phyloP scores from a whole-genome alignment of 23 tunicate genomes.

The Trididemnum nubilum region DNA sequence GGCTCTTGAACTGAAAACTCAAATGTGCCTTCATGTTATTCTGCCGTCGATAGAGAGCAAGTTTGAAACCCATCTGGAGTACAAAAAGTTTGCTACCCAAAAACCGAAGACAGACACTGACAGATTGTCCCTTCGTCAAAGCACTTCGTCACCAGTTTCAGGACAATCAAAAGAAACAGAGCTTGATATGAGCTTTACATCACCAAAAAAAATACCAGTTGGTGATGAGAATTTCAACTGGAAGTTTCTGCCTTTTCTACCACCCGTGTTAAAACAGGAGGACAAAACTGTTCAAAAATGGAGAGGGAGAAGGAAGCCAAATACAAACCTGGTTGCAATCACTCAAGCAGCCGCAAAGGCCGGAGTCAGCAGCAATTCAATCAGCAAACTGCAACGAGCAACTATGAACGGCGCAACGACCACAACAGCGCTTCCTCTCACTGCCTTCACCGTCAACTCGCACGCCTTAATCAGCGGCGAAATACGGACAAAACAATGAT shows the following conservation, averaged over 20 bases:
- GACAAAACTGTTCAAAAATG: not conserved
- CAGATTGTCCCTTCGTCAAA: not conserved
- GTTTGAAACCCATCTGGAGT: not conserved
- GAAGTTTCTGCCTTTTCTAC: conserved; percentile 23
- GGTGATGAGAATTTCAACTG: not conserved
- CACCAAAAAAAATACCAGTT: not conserved
- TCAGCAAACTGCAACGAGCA: conserved; percentile 13
- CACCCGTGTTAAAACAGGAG: conserved; percentile 6
- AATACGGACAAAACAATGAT: too few relatives aligned
- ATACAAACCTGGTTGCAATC: conserved; percentile 11
- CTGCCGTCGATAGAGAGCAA: not conserved
- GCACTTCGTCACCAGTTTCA: not conserved
- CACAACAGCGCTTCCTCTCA: not conserved
- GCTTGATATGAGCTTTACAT: not conserved
- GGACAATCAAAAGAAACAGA: not conserved
- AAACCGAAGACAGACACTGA: not conserved
- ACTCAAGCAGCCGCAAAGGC: conserved; percentile 19
- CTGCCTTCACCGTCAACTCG: not conserved
- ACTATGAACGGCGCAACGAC: not conserved
- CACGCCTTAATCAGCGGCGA: too few relatives aligned
- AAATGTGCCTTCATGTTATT: not conserved
- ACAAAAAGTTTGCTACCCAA: not conserved
- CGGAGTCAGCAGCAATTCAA: conserved; percentile 26
- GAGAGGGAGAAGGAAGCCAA: not conserved
- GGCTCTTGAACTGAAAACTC: not conserved